Evolutionary conservation across 2,888 invertebrate genomes (phyloP).

Genomic region (Syrista parreyssii): DNA sequence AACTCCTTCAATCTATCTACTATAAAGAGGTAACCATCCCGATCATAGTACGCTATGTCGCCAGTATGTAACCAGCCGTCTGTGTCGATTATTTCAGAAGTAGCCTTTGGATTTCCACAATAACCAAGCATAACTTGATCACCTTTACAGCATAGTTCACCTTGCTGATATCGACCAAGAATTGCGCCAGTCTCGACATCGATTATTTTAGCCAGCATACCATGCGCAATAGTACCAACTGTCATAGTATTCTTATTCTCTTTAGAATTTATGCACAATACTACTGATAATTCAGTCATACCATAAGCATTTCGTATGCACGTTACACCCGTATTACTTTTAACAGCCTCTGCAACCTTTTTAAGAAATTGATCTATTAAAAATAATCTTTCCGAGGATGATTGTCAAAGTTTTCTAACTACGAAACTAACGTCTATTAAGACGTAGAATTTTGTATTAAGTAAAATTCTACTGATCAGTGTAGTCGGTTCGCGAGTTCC

Average conservation of each 20-base stretch:
- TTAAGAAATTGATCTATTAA: not conserved
- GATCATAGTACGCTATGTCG: slow-evolving; percentile 69
- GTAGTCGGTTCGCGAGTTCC: no score
- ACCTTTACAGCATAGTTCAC: slow-evolving; percentile 70
- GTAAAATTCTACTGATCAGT: not conserved
- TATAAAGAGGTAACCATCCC: slow-evolving; percentile 66
- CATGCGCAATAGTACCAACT: slow-evolving; percentile 74
- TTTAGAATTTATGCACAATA: slow-evolving; percentile 65
- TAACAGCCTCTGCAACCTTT: not conserved
- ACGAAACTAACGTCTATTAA: not conserved
- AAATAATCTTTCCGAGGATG: not conserved
- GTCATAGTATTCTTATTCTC: slow-evolving; percentile 69
- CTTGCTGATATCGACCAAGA: slow-evolving; percentile 67
- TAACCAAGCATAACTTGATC: slow-evolving; percentile 70
- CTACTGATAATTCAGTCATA: slow-evolving; percentile 80
- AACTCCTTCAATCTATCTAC: slow-evolving; percentile 72
- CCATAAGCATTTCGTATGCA: slow-evolving; percentile 80
- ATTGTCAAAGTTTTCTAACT: not conserved
- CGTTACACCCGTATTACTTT: slow-evolving; percentile 37
- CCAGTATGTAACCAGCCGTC: slow-evolving; percentile 69
- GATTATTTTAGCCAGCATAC: slow-evolving; percentile 72
- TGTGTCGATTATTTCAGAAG: slow-evolving; percentile 66
- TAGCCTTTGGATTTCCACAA: slow-evolving; percentile 66
- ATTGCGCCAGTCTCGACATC: slow-evolving; percentile 45
- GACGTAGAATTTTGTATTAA: not conserved